phyloP scores from a whole-genome alignment of 37 sponge, comb jelly and placozoan genomes.

The Spongilla lacustris region DNA sequence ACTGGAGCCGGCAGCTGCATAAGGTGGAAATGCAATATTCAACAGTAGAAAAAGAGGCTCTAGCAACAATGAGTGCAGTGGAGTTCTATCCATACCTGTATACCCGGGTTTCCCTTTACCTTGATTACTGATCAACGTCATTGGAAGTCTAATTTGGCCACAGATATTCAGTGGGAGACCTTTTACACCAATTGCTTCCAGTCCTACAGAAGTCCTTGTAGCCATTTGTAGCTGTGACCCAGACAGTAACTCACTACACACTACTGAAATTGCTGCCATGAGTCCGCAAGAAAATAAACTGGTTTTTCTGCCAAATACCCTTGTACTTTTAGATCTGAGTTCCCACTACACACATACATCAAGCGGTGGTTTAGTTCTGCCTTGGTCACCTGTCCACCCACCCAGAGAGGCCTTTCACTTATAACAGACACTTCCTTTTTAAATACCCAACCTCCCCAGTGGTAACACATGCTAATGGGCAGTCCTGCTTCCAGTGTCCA shows the following conservation, averaged over 20 bases:
- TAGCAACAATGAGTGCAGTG: too few species aligned
- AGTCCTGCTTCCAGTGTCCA: not conserved
- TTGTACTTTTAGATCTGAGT: not conserved
- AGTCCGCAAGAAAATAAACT: not conserved
- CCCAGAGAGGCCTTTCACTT: constrained; percentile 6
- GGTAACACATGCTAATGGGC: not conserved
- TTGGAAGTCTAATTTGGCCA: not conserved
- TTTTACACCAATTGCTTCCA: constrained; percentile 12
- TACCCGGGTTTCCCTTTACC: too few species aligned
- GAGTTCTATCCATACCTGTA: too few species aligned
- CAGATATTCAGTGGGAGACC: constrained; percentile 16
- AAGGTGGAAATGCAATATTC: too few species aligned
- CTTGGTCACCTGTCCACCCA: not conserved
- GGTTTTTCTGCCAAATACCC: not conserved
- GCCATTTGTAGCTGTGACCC: not conserved
- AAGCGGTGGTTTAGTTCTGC: not conserved
- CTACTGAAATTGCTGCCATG: constrained; percentile 28
- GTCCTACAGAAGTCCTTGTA: not conserved
- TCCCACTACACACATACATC: not conserved
- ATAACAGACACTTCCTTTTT: constrained; percentile 22
- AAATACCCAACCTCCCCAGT: constrained; percentile 28
- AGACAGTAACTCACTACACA: not conserved
- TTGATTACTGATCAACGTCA: too few species aligned
- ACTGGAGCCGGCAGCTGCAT: too few species aligned
- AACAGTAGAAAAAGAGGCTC: too few species aligned